These are phyloP conservation scores for Biston betularia DNA, from an alignment of 2,888 invertebrate species.

Conservation along the genomic window DNA sequence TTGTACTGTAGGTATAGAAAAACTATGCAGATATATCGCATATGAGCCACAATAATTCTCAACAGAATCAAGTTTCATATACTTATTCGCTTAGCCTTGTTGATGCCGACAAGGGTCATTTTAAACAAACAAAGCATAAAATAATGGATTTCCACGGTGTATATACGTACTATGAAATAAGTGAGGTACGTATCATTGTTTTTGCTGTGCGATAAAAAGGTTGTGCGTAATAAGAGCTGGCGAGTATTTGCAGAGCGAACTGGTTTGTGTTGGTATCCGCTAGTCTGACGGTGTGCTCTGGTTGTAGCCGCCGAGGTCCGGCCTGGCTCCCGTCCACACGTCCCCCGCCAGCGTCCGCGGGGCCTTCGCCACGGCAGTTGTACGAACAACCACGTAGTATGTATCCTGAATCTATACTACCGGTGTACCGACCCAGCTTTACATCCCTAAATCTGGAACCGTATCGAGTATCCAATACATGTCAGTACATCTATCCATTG, in stretches of 20 bases:
- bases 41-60: slow-evolving; percentile 2
- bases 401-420: slow-evolving; percentile 51
- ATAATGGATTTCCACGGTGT: not conserved
- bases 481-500: no score
- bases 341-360: slow-evolving; percentile 69
- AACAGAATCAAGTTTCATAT: not conserved
- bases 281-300: slow-evolving; percentile 52
- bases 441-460: not conserved
- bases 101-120: not conserved
- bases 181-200: slow-evolving; percentile 1
- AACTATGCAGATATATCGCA: not conserved
- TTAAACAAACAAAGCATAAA: slow-evolving; percentile 2
- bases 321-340: slow-evolving; percentile 75
- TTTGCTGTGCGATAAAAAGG: slow-evolving; percentile 29
- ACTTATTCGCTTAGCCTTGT: slow-evolving; percentile 12
- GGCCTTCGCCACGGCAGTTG: slow-evolving; percentile 54
- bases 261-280: slow-evolving; percentile 32
- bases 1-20: not conserved
- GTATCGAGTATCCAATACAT: not conserved
- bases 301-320: slow-evolving; percentile 71
- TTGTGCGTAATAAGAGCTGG: slow-evolving; percentile 19
- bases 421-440: no score
- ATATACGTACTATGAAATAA: slow-evolving; percentile 7
- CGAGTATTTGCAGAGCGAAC: slow-evolving; percentile 38
- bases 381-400: slow-evolving; percentile 72